Base-by-base conservation (phyloP, 2,113 vertebrate genomes). In the Syngnathus scovelli region DNA sequence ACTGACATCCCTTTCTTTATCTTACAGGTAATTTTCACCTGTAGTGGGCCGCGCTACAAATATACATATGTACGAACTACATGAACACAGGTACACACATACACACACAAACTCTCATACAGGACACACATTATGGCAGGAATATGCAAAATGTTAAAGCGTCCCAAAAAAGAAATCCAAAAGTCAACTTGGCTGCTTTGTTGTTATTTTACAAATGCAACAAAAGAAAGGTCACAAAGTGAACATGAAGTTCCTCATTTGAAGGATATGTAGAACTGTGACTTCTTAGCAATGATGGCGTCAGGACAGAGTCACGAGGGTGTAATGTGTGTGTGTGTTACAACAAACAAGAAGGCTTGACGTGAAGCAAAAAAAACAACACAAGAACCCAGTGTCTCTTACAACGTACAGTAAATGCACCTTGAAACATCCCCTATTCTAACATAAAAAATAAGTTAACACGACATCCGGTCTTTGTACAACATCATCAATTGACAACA, bases 71-170 rank as follows among this genome's bases (percentile, higher is more conserved):
- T 77, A 86, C 66, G 21, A 73, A 76, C 77, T 72, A 87, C 77
- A 87, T 77, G 75, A 79, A 85, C 76, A 87, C 78, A 77, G 63
- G 65, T 71, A 76, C 51, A 77, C 71, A 73, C 76, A 70, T 76
- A 78, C 75, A 72, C 70, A 69, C 77, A 71, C 78, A 77, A 75
- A 72, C 55, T 15, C 43, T 13, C 43, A 71, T 52, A 6, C 54
- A 6, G 27, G 16, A 37, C 55, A 58, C 21, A 70, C 78, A 79
- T 80, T 83, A 87, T 89, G 85, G 87, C 87, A 88, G 84, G 78
- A 87, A 75, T 84, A 89, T 83, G 78, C 37, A 72, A 71, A 58
- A 73, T 71, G 84, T 88, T 85, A 86, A 78, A 84, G 74, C 61
- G 60, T 62, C 39, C 63, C 54, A 5, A 63, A 73, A 82, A 69